Conservation (phyloP, 92 coral and sea anemone species). For the Porites evermanni region DNA sequence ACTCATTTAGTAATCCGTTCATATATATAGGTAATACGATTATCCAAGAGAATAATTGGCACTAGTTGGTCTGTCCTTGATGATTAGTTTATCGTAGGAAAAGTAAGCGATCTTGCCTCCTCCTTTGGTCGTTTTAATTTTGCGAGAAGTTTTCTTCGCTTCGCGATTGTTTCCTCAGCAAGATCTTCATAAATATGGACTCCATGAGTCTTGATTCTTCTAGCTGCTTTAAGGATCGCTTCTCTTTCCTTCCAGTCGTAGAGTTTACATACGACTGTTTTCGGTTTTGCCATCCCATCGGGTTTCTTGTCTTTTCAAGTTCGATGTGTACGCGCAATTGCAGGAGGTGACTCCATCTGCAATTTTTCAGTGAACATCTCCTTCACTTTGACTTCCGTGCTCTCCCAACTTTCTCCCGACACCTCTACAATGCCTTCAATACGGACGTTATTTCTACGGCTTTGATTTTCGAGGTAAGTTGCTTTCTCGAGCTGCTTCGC, state of each 20-base stretch:
- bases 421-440: constrained; percentile 10
- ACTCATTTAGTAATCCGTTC: constrained; percentile 2
- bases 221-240: constrained; percentile 27
- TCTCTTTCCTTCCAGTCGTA: constrained; percentile 53
- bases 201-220: constrained; percentile 44
- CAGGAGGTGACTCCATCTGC: constrained; percentile 22
- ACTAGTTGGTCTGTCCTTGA: background rate
- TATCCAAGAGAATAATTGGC: constrained; percentile 2
- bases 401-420: constrained; percentile 27
- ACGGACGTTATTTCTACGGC: constrained; percentile 16
- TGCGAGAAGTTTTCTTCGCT: constrained; percentile 38
- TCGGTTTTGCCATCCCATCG: constrained; percentile 40
- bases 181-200: constrained; percentile 44
- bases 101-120: constrained; percentile 44
- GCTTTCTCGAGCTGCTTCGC: constrained; percentile 25
- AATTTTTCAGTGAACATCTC: constrained; percentile 15
- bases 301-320: constrained; percentile 12
- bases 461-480: constrained; percentile 34
- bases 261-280: constrained; percentile 56
- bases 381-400: constrained; percentile 20
- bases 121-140: constrained; percentile 27
- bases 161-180: constrained; percentile 51
- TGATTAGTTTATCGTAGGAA: constrained; percentile 10
- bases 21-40: constrained; percentile 2
- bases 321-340: constrained; percentile 29